A percentile compares a stretch with the other conserved stretches of the same genome.
These are phyloP conservation scores for Laterallus jamaicensis DNA, from an alignment of 2,113 vertebrate genomes.

Conservation along the genomic window DNA sequence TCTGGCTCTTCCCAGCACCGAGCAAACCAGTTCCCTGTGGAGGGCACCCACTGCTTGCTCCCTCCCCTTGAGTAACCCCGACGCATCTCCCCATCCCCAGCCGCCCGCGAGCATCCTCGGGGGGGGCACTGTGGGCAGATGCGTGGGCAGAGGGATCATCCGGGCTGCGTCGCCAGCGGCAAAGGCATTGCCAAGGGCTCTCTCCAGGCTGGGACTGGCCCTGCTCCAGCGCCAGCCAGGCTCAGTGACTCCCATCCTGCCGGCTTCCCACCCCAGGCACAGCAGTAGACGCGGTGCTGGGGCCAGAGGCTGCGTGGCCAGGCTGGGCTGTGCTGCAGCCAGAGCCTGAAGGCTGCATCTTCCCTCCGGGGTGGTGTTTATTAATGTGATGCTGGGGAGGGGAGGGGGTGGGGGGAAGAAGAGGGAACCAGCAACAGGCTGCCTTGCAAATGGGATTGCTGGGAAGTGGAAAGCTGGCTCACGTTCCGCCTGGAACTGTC, in stretches of 20 bases:
- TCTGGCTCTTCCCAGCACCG: background rate
- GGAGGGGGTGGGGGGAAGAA: background rate
- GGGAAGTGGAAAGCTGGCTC: background rate
- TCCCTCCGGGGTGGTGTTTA: background rate
- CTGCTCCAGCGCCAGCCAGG: background rate
- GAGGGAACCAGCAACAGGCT: background rate
- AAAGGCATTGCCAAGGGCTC: background rate
- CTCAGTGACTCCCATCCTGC: background rate
- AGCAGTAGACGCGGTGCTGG: background rate
- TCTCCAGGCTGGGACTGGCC: background rate
- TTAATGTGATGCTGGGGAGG: background rate
- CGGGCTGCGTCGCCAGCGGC: rapidly evolving
- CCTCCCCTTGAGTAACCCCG: background rate
- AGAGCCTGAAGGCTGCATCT: background rate
- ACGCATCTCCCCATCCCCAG: background rate
- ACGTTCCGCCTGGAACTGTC: background rate
- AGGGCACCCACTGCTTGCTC: background rate
- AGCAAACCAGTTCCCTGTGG: background rate
- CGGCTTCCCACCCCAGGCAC: background rate
- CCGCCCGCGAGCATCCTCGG: background rate
- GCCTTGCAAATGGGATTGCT: background rate
- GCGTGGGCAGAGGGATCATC: background rate
- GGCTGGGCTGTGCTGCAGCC: background rate
- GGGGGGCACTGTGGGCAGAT: background rate
- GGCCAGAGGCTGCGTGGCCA: background rate